Base-by-base conservation (phyloP, 2,797 vertebrate species). In the Borostomias antarcticus region DNA sequence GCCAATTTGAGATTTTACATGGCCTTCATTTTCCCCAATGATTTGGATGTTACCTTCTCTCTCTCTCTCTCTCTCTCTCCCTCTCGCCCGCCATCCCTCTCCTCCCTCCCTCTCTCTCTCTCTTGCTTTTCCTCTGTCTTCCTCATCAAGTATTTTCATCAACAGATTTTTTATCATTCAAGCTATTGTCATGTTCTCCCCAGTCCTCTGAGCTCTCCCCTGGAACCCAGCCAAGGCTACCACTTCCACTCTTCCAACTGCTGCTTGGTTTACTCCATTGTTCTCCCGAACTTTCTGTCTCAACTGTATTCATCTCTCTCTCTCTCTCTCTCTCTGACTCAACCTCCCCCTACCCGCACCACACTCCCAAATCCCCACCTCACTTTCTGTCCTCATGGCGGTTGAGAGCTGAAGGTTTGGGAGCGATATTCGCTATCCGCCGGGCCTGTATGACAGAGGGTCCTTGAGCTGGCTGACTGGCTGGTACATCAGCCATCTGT, bases 1-100 rank as follows among this genome's bases (percentile, higher is more conserved):
- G 79, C 73, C 81, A 57, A 82, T 84, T 69, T 58, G 32, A 50
- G 21, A 63, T 28, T 26, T 17, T 28, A 50, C 43, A 84, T 78
- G 69, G 72, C 85, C 86, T 85, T 86, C 78, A 32, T 13, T 58
- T 33, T 58, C 29, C 5, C 29, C 9, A 4, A 1, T 2, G 4
- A 19, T 35, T n/a, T 37, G n/a, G n/a, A n/a, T n/a, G n/a, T 8
- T 32, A 4, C 29, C 29, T 15, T n/a, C 13, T 5, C 7, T 29
- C 53, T 30, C 7, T 6, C 13, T 33, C 17, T 30, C 52, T 17
- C 54, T 58, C 56, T 23, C 1, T 30, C 28, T 30, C 29, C 7
- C 28, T 15, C 26, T 53, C 51, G n/a, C 30, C 10, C 30, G 29
- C 26, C 26, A 11, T 5, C 29, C 32, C 3, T 33, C 29, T 56